phyloP scores from a whole-genome alignment of 2,797 vertebrate species.

The Malacoctenus gilli region DNA sequence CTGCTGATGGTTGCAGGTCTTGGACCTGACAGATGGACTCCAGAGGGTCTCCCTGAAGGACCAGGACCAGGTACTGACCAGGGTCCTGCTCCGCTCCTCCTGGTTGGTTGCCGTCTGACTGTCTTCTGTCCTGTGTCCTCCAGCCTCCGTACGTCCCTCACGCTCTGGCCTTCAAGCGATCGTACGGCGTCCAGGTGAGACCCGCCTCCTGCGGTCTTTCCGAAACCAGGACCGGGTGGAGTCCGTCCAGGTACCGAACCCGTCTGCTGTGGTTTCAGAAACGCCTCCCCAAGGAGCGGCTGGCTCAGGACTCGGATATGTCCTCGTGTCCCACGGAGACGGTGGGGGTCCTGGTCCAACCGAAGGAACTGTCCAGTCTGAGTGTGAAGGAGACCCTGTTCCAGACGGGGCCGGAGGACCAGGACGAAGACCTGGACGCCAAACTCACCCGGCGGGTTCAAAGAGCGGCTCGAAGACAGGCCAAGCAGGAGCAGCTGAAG shows the following conservation, averaged over 20 bases:
- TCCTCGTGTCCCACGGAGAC: slow-evolving; percentile 73
- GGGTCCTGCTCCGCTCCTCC: too few relatives aligned
- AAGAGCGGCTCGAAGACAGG: slow-evolving; percentile 88
- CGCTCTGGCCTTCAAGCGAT: slow-evolving; percentile 90
- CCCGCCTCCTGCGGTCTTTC: too few relatives aligned
- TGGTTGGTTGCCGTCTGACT: slow-evolving; percentile 9
- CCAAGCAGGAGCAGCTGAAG: slow-evolving; percentile 92
- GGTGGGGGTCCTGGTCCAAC: slow-evolving; percentile 58
- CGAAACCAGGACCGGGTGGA: too few relatives aligned
- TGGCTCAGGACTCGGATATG: slow-evolving; percentile 30
- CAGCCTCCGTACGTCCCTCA: slow-evolving; percentile 91
- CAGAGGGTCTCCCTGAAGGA: slow-evolving; percentile 64
- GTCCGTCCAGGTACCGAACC: background rate
- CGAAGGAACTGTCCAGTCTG: slow-evolving; percentile 69
- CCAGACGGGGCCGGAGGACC: slow-evolving; percentile 82
- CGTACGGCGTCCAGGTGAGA: slow-evolving; percentile 90
- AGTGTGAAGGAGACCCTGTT: slow-evolving; percentile 72
- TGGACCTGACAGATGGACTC: slow-evolving; percentile 63
- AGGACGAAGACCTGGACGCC: slow-evolving; percentile 86
- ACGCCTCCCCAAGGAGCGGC: slow-evolving; percentile 15
- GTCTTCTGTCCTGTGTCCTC: slow-evolving; percentile 41
- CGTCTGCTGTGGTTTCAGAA: slow-evolving; percentile 43
- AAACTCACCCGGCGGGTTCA: slow-evolving; percentile 89
- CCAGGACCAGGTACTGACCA: slow-evolving; percentile 44
- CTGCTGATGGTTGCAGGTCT: slow-evolving; percentile 66